Conservation (phyloP, 1,140 invertebrate genomes). For the Cherax destructor region DNA sequence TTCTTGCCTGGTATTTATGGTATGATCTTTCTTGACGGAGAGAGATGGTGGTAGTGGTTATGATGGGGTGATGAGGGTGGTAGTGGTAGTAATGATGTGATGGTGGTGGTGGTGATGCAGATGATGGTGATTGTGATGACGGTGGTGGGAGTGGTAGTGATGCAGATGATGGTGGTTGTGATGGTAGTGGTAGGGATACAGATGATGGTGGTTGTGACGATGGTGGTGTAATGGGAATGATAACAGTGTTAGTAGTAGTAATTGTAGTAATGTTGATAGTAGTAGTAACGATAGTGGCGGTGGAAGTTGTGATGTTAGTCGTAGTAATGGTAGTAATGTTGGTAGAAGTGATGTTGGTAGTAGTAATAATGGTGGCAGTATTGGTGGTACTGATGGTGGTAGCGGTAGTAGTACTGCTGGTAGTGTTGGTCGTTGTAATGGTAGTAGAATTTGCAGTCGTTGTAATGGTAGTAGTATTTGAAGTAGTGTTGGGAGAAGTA, state of each 20-base stretch:
- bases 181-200: neutral
- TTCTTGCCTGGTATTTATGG: slow-evolving; percentile 19
- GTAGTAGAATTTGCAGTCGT: no score
- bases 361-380: no score
- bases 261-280: neutral
- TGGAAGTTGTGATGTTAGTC: no score
- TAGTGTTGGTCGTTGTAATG: no score
- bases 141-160: neutral
- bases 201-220: neutral
- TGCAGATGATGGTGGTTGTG: neutral
- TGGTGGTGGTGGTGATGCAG: neutral
- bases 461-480: no score
- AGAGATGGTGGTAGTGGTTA: neutral
- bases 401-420: no score
- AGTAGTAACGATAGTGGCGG: no score
- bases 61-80: neutral
- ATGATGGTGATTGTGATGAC: neutral
- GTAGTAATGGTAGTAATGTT: no score
- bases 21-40: neutral
- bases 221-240: neutral
- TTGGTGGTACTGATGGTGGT: no score
- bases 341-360: no score
- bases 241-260: neutral
- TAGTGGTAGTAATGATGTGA: neutral
- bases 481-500: no score